phyloP scores from a whole-genome alignment of 2,888 invertebrate genomes.

The Calliphora vomitoria region DNA sequence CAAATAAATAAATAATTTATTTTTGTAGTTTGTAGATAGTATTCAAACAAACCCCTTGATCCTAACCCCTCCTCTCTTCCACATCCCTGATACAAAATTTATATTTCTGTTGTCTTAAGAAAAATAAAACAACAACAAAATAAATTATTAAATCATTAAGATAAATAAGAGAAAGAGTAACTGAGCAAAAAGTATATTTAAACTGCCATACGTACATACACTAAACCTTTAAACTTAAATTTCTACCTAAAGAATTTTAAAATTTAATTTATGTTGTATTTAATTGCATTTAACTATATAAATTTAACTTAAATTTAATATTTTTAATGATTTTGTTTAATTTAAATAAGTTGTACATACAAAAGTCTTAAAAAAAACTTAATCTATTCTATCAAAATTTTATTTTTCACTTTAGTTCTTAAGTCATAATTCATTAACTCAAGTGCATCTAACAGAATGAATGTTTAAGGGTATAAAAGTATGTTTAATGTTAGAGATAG shows the following conservation, averaged over 20 bases:
- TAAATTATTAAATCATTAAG: slow-evolving; percentile 2
- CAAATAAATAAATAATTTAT: slow-evolving; percentile 62
- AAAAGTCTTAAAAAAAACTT: background rate
- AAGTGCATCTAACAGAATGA: slow-evolving; percentile 4
- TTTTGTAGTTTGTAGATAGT: slow-evolving; percentile 74
- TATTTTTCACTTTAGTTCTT: too few relatives aligned
- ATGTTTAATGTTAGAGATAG: slow-evolving; percentile 31
- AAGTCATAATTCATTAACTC: slow-evolving; percentile 6
- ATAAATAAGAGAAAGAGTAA: background rate
- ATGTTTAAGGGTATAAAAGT: background rate
- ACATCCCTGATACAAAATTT: background rate
- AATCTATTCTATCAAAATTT: background rate
- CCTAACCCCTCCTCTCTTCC: background rate
- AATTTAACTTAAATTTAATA: background rate
- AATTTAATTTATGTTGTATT: background rate
- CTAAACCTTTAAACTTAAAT: background rate
- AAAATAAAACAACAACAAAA: slow-evolving; percentile 3
- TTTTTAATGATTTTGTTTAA: background rate
- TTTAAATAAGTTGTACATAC: slow-evolving; percentile 40
- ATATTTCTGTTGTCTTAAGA: slow-evolving; percentile 5
- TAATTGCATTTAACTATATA: background rate
- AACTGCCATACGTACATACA: slow-evolving; percentile 47
- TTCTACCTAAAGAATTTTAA: background rate
- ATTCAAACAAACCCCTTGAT: slow-evolving; percentile 27
- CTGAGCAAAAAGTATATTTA: slow-evolving; percentile 9